Conservation (phyloP, 1,140 invertebrate species). For the Drosophila kikkawai region DNA sequence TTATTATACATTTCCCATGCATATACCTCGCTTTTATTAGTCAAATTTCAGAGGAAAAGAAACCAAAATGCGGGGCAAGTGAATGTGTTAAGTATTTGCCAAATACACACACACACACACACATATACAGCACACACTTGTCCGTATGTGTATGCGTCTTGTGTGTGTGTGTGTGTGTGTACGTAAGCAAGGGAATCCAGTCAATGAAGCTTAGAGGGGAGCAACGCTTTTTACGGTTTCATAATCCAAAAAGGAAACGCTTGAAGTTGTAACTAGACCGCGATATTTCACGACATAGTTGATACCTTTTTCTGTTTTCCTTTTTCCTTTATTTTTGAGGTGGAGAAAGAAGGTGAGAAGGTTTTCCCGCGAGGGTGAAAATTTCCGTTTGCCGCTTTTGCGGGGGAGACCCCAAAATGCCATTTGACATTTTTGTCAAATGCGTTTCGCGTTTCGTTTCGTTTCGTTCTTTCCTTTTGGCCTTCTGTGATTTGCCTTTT, state of each 20-base stretch:
- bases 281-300: slow-evolving; percentile 65
- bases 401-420: slow-evolving; percentile 44
- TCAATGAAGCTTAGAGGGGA: slow-evolving; percentile 42
- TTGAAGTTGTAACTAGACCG: slow-evolving; percentile 78
- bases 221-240: slow-evolving; percentile 51
- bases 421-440: slow-evolving; percentile 75
- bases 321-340: background rate
- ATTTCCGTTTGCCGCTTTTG: slow-evolving; percentile 57
- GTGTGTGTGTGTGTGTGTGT: background rate
- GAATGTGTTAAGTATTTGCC: slow-evolving; percentile 40
- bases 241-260: slow-evolving; percentile 69
- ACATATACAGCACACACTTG: background rate
- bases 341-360: slow-evolving; percentile 3
- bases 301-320: slow-evolving; percentile 8
- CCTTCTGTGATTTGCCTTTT: slow-evolving; percentile 78
- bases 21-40: slow-evolving; percentile 19
- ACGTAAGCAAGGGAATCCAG: slow-evolving; percentile 18
- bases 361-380: slow-evolving; percentile 14
- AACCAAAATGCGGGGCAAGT: slow-evolving; percentile 1
- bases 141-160: background rate
- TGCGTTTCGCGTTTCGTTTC: slow-evolving; percentile 29
- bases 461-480: background rate
- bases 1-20: background rate
- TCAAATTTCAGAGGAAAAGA: slow-evolving; percentile 11
- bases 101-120: slow-evolving; percentile 24